These are phyloP conservation scores for Avahi laniger DNA, from an alignment of 2,797 vertebrate species.

Conservation along the genomic window DNA sequence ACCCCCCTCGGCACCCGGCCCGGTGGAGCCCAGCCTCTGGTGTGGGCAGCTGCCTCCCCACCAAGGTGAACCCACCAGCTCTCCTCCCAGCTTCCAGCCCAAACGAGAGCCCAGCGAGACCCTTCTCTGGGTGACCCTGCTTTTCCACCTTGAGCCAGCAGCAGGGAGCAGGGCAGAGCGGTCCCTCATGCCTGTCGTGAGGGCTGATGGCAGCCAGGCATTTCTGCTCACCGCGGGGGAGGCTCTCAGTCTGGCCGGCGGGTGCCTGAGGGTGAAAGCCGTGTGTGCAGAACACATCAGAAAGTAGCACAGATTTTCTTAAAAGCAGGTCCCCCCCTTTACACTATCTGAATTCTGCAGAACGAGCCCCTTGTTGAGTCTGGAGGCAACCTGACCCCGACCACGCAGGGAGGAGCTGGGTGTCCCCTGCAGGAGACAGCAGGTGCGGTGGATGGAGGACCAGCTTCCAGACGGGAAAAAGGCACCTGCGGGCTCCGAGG, in stretches of 20 bases:
- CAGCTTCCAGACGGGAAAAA: not conserved
- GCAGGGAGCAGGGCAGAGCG: not conserved
- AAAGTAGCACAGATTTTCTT: not conserved
- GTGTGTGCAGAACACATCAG: not conserved
- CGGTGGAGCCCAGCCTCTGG: not conserved
- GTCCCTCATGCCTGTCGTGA: not conserved
- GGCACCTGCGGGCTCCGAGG: accelerated
- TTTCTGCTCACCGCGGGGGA: not conserved
- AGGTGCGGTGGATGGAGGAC: not conserved
- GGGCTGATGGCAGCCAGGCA: not conserved
- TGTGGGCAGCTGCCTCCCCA: not conserved
- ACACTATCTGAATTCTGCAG: not conserved
- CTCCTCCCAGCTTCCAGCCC: not conserved
- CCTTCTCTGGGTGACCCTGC: not conserved
- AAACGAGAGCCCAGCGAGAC: not conserved
- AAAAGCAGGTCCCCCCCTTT: not conserved
- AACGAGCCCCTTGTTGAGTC: not conserved
- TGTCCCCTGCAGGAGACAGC: not conserved
- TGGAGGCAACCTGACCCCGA: not conserved
- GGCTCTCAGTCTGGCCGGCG: not conserved
- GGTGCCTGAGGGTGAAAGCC: not conserved
- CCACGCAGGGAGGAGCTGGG: not conserved
- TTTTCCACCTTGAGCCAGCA: not conserved
- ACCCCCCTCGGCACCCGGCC: not conserved
- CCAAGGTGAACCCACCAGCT: not conserved